Evolutionary conservation across 2,113 vertebrate genomes (phyloP).

Genomic region (Sebastes fasciatus): DNA sequence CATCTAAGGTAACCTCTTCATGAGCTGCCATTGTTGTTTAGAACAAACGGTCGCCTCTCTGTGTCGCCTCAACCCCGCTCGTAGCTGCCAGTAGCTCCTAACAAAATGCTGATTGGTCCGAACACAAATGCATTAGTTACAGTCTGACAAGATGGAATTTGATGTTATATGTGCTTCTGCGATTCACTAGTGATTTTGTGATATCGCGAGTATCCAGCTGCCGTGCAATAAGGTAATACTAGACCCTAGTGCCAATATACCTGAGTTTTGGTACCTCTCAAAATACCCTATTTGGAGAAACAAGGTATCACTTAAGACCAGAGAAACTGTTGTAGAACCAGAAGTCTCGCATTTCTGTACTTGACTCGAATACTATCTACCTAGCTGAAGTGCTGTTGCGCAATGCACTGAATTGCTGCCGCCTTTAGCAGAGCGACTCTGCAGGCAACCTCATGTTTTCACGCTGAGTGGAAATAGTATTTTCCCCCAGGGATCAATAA

Average conservation of each 20-base stretch:
- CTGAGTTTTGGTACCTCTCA: not conserved
- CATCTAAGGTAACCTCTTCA: no score
- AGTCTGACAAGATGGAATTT: no score
- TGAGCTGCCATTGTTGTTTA: no score
- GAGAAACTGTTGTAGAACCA: not conserved
- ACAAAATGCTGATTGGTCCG: no score
- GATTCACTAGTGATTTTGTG: no score
- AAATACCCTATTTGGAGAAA: not conserved
- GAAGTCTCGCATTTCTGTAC: not conserved
- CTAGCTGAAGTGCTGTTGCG: not conserved
- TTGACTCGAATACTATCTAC: not conserved
- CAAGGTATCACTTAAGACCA: not conserved
- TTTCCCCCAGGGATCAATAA: slow-evolving; percentile 7
- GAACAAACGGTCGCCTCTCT: no score
- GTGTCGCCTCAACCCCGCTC: no score
- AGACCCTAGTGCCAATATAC: not conserved
- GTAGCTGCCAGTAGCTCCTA: no score
- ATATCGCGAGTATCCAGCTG: no score
- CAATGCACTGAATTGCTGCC: not conserved
- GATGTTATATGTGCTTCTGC: no score
- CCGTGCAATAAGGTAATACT: no score
- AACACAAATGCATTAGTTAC: no score
- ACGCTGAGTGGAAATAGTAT: not conserved
- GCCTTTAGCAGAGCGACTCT: not conserved
- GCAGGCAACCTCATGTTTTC: not conserved